These are phyloP conservation scores for Drosophila triauraria DNA, from an alignment of 1,140 invertebrate species.

Conservation along the genomic window DNA sequence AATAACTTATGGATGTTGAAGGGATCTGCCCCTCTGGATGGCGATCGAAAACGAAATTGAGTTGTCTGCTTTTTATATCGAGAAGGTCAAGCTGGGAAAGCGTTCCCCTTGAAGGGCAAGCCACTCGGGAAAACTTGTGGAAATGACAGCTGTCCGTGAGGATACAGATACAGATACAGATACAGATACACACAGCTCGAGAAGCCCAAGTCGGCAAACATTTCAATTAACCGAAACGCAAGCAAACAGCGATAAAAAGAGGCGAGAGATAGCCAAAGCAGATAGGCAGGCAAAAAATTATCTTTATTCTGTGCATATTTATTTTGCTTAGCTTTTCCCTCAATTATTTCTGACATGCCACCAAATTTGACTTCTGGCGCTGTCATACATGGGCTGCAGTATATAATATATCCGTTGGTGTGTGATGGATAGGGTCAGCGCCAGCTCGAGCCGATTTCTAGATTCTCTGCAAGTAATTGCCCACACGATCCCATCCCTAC, in stretches of 20 bases:
- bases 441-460: not conserved
- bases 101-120: constrained; percentile 11
- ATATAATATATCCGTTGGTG: constrained; percentile 2
- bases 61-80: not conserved
- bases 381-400: constrained; percentile 10
- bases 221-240: constrained; percentile 46
- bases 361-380: constrained; percentile 33
- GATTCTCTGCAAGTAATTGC: not conserved
- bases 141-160: constrained; percentile 36
- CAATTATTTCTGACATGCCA: constrained; percentile 48
- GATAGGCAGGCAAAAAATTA: constrained; percentile 34
- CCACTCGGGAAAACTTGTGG: constrained; percentile 16
- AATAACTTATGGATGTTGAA: constrained; percentile 6
- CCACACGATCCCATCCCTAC: constrained; percentile 16
- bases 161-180: constrained; percentile 11
- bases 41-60: constrained; percentile 13
- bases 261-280: constrained; percentile 6
- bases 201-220: constrained; percentile 21
- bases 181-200: constrained; percentile 7
- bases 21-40: not conserved
- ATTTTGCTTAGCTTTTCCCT: constrained; percentile 28
- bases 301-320: constrained; percentile 36
- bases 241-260: constrained; percentile 15
- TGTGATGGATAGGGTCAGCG: constrained; percentile 32
- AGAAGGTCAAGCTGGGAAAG: constrained; percentile 17